Evolutionary conservation across 2,113 vertebrate species (phyloP).

Genomic region (Eonycteris spelaea): DNA sequence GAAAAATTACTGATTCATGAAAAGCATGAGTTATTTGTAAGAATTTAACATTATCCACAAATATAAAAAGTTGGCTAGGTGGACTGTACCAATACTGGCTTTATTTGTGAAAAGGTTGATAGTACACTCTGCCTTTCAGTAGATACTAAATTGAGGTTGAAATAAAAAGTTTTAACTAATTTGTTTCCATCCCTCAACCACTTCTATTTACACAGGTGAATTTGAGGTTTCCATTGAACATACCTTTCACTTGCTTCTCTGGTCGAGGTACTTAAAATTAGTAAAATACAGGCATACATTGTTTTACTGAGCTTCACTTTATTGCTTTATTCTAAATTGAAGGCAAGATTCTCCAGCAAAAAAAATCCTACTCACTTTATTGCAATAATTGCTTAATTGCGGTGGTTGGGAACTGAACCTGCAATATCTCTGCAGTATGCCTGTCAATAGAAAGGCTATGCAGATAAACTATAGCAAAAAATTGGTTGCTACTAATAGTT

Average conservation of each 20-base stretch:
- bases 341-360: not conserved
- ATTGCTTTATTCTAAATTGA: not conserved
- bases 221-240: not conserved
- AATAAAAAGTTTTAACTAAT: slow-evolving; percentile 15
- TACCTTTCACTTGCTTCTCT: not conserved
- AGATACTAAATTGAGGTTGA: not conserved
- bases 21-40: slow-evolving; percentile 10
- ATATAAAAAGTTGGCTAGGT: not conserved
- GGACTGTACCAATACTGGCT: not conserved
- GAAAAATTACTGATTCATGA: not conserved
- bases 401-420: not conserved
- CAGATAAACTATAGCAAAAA: not conserved
- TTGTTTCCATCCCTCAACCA: not conserved
- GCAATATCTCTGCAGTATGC: not conserved
- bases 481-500: slow-evolving; percentile 16
- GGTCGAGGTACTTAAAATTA: not conserved
- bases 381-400: not conserved
- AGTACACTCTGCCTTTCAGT: not conserved
- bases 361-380: not conserved
- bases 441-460: not conserved
- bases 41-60: slow-evolving; percentile 39
- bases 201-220: not conserved
- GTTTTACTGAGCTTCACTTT: not conserved
- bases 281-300: not conserved
- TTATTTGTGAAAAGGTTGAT: not conserved